A percentile compares a stretch with the other conserved stretches of the same genome.
Evolutionary conservation across 2,888 invertebrate species (phyloP).

Genomic region (Eupithecia pulchellata): DNA sequence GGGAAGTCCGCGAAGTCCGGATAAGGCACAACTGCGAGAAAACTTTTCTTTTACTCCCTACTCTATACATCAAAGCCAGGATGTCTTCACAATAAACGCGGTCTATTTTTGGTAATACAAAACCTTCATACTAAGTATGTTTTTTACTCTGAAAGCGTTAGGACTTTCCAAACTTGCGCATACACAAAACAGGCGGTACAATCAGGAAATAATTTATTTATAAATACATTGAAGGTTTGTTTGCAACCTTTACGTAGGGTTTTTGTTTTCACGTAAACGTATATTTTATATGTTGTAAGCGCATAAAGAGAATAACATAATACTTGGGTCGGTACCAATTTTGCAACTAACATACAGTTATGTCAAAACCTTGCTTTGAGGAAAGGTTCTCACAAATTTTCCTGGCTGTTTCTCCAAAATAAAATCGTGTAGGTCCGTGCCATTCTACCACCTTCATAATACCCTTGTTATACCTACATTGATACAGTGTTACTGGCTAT

Average conservation of each 20-base stretch:
- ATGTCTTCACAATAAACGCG: neutral
- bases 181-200: neutral
- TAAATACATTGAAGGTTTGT: neutral
- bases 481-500: conserved; percentile 9
- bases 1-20: neutral
- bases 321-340: conserved; percentile 30
- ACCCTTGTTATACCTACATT: conserved; percentile 27
- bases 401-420: conserved; percentile 31
- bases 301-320: conserved; percentile 29
- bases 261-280: neutral
- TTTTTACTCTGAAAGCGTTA: neutral
- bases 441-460: conserved; percentile 20
- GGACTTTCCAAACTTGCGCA: neutral
- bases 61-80: neutral
- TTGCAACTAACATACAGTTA: conserved; percentile 26
- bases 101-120: neutral
- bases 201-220: neutral
- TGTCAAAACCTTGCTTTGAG: conserved; percentile 18
- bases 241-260: neutral
- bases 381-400: conserved; percentile 24
- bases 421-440: conserved; percentile 28
- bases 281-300: conserved; percentile 8
- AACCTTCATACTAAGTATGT: neutral
- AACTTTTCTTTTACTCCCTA: neutral
- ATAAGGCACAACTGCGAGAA: neutral